Evolutionary conservation across 2,888 invertebrate genomes (phyloP).

Genomic region (Drosophila cracens): DNA sequence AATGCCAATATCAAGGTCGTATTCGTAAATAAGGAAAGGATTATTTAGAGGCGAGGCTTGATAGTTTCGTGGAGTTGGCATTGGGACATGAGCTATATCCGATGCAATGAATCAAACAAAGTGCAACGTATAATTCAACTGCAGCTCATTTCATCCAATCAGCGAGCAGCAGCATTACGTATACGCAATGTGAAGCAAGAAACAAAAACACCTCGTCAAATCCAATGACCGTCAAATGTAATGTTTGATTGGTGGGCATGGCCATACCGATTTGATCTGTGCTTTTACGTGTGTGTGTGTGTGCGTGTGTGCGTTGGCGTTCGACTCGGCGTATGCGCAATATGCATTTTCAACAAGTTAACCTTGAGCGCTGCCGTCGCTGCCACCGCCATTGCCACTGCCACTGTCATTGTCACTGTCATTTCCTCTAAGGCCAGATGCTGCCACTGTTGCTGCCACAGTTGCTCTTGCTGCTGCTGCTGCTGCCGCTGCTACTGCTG

Average conservation of each 20-base stretch:
- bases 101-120: not conserved
- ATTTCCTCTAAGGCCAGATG: constrained; percentile 23
- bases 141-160: constrained; percentile 28
- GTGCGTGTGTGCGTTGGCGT: constrained; percentile 9
- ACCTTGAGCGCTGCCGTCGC: constrained; percentile 49
- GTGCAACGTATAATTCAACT: not conserved
- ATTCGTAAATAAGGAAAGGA: not conserved
- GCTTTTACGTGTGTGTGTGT: not conserved
- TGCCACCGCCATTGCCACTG: constrained; percentile 9
- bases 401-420: not conserved
- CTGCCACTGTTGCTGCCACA: constrained; percentile 7
- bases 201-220: constrained; percentile 1
- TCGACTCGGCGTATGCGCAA: constrained; percentile 72
- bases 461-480: not conserved
- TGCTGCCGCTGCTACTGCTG: not conserved
- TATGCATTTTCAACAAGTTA: constrained; percentile 75
- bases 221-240: constrained; percentile 16
- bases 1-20: not conserved
- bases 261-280: constrained; percentile 43
- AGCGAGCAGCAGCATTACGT: constrained; percentile 29
- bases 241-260: constrained; percentile 6
- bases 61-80: not conserved
- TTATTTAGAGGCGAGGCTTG: not conserved
- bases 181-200: constrained; percentile 18
- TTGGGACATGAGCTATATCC: not conserved